Evolutionary conservation across 2,888 invertebrate species (phyloP), one percentile per base, ranked within the genome.

Genomic region (Callosobruchus maculatus): DNA sequence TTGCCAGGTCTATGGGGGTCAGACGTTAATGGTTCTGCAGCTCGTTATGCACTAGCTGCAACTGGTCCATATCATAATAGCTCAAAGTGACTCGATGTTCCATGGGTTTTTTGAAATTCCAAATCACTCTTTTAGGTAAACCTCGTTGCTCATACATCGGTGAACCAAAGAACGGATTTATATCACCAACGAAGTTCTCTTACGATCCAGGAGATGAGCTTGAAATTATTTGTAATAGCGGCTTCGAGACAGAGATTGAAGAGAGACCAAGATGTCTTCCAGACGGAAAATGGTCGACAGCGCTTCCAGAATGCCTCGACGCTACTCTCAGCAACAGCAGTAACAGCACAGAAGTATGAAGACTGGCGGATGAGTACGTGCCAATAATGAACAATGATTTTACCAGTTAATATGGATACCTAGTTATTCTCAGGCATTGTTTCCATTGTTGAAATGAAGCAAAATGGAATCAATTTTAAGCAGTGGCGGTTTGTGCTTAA

Each of bases 151-250:
- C 92, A 22, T 93, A 93, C 84, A 90, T 93, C 9, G 93, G 93
- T 18, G 93, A 93, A 84, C 93, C 93, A 26, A 90, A 91, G 75
- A 92, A 93, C 82, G 93, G 93, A 4, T 88, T 91, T 74, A 90
- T 93, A 81, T 91, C 91, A 0, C 93, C 93, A 22, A 89, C 92
- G 72, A 93, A 93, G 84, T 93, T 93, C 86, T 90, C 92, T 84
- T 93, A 93, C 86, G 93, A 93, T 84, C 92, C 93, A 20, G 93
- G 93, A 49, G 93, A 93, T 83, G 91, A 90, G 79, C 88, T 93
- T 78, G 91, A 91, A 83, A 91, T 93, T 71, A 91, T 90, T 74
- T 93, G 93, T 83, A 90, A 91, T 74, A 90, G 91, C 7, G 93
- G 93, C 67, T 93, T 90, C 84, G 90, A 91, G 80, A 79, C 85